Conservation (phyloP, 2,797 vertebrate species). For the Nothura maculosa region DNA sequence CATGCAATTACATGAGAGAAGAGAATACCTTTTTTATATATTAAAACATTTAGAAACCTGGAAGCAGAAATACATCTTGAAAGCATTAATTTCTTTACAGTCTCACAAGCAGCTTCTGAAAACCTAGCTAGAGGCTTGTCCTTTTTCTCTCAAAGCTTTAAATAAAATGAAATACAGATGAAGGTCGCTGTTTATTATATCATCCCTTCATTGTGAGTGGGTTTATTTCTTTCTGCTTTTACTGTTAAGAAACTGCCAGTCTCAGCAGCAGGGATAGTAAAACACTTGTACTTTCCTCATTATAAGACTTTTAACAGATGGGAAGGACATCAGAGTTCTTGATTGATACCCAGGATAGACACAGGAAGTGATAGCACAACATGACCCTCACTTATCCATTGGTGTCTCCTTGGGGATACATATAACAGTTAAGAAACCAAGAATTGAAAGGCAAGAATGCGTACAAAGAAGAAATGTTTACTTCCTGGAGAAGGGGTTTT, state of each 20-base stretch:
- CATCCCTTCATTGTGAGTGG: neutral
- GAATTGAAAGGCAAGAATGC: neutral
- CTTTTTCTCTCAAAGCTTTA: slow-evolving; percentile 10
- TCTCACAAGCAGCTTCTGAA: neutral
- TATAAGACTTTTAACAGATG: neutral
- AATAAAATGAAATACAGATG: slow-evolving; percentile 27
- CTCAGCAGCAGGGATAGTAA: slow-evolving; percentile 9
- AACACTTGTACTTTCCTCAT: neutral
- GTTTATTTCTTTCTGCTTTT: slow-evolving; percentile 39
- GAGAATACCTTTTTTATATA: neutral
- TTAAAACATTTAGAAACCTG: neutral
- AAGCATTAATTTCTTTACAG: neutral
- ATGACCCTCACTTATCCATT: neutral
- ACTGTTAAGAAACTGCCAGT: slow-evolving; percentile 8
- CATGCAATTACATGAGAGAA: neutral
- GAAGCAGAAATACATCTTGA: neutral
- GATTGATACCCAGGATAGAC: neutral
- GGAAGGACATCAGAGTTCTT: neutral
- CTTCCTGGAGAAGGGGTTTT: neutral
- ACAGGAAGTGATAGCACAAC: neutral
- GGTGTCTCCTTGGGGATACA: neutral
- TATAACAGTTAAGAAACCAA: neutral
- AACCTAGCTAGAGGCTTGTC: neutral
- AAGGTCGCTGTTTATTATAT: slow-evolving; percentile 26
- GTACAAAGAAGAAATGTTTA: neutral